These are phyloP conservation scores for Mya arenaria DNA, from an alignment of 1,140 invertebrate genomes.

Conservation along the genomic window DNA sequence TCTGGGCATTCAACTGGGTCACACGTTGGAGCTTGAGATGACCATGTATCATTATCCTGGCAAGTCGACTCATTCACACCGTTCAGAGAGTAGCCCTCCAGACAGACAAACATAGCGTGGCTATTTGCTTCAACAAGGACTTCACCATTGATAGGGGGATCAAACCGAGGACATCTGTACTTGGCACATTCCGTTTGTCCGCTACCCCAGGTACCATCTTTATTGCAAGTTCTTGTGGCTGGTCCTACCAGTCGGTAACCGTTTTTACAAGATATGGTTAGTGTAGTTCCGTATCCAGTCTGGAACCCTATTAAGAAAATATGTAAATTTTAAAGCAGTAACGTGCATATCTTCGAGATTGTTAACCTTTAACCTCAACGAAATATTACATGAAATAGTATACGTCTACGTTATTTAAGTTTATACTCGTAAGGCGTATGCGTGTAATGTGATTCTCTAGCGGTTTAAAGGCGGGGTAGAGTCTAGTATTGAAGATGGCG, in stretches of 20 bases:
- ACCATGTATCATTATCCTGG: constrained; percentile 75
- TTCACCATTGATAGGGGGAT: constrained; percentile 86
- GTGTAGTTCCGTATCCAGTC: constrained; percentile 59
- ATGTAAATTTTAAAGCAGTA: not conserved
- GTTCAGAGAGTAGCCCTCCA: constrained; percentile 70
- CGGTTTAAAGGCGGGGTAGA: too few species aligned
- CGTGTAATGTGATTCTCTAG: too few species aligned
- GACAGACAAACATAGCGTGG: constrained; percentile 68
- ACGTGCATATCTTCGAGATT: too few species aligned
- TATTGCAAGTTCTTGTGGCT: constrained; percentile 80
- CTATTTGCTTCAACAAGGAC: constrained; percentile 94
- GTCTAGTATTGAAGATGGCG: too few species aligned
- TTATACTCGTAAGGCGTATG: too few species aligned
- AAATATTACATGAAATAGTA: too few species aligned
- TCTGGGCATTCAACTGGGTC: constrained; percentile 79
- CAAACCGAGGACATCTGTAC: constrained; percentile 82
- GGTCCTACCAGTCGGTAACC: constrained; percentile 67
- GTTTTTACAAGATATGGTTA: constrained; percentile 84
- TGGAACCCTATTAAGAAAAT: constrained; percentile 38
- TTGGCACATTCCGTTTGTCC: constrained; percentile 88
- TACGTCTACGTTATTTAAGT: too few species aligned
- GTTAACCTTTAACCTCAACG: too few species aligned
- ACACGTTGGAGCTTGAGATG: constrained; percentile 85
- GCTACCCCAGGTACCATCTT: constrained; percentile 93
- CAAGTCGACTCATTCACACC: constrained; percentile 72